Percentiles rank a stretch among this genome's conserved stretches.
phyloP scores from a whole-genome alignment of 2,797 vertebrate genomes.

The Euthynnus affinis region DNA sequence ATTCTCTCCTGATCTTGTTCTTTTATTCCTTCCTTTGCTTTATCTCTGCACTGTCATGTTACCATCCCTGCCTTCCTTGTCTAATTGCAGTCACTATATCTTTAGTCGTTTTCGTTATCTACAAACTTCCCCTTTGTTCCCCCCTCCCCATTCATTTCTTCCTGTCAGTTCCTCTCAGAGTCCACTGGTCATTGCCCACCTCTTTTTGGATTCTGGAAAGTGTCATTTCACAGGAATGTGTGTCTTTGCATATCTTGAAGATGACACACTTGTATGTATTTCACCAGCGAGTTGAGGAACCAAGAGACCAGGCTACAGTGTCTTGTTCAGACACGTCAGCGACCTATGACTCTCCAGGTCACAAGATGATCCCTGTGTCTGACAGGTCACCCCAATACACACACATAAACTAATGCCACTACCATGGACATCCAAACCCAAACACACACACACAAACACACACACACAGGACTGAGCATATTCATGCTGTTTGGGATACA shows the following conservation, averaged over 20 bases:
- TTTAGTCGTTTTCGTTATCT: constrained; percentile 2
- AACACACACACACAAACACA: constrained; percentile 26
- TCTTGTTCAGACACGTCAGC: constrained; percentile 15
- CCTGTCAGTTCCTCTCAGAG: not conserved
- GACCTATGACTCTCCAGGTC: constrained; percentile 28
- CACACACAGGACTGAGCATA: constrained; percentile 5
- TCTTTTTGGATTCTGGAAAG: constrained; percentile 39
- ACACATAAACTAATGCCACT: constrained; percentile 19
- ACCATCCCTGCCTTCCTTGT: not conserved
- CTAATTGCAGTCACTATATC: not conserved
- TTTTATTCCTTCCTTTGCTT: constrained; percentile 61
- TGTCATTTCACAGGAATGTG: constrained; percentile 63
- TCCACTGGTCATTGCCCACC: constrained; percentile 16
- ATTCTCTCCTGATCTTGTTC: constrained; percentile 38
- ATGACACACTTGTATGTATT: constrained; percentile 50
- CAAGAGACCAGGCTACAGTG: not conserved
- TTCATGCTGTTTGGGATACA: not conserved
- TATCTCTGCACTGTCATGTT: constrained; percentile 34
- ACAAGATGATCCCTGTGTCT: not conserved
- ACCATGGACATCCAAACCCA: constrained; percentile 2
- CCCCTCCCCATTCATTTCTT: not conserved
- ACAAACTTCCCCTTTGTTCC: not conserved
- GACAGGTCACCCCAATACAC: not conserved
- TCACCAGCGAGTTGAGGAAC: not conserved
- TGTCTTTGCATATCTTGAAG: constrained; percentile 44